phyloP scores from a whole-genome alignment of 35 echinoderm and acorn worm species.

The Apostichopus californicus region DNA sequence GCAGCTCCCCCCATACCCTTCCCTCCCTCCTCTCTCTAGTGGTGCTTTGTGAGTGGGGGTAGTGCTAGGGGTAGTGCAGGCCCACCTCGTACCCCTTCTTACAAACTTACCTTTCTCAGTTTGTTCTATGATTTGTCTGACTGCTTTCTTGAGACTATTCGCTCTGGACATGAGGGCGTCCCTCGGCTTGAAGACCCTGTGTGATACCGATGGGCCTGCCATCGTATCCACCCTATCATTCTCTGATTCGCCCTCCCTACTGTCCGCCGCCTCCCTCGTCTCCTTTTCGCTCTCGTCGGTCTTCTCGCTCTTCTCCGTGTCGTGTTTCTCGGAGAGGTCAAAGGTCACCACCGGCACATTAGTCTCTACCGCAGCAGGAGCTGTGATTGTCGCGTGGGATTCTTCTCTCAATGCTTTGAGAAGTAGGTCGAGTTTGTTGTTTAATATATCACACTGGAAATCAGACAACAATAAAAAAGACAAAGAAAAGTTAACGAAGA shows the following conservation, averaged over 20 bases:
- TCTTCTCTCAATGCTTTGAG: constrained; percentile 87
- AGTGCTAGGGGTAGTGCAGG: not conserved
- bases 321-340: constrained; percentile 69
- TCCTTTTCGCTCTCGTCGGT: constrained; percentile 43
- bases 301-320: constrained; percentile 64
- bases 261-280: constrained; percentile 6
- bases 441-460: constrained; percentile 78
- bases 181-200: constrained; percentile 77
- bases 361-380: not conserved
- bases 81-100: too few species aligned
- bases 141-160: constrained; percentile 95
- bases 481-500: not conserved
- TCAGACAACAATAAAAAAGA: not conserved
- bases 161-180: constrained; percentile 87
- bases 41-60: too few species aligned
- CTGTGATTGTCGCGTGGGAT: constrained; percentile 73
- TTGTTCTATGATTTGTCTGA: constrained; percentile 96
- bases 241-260: constrained; percentile 49
- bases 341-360: constrained; percentile 30
- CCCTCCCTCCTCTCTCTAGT: not conserved
- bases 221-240: constrained; percentile 77
- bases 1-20: not conserved
- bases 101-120: constrained; percentile 85
- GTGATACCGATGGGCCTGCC: constrained; percentile 75
- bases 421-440: constrained; percentile 83